phyloP scores from a whole-genome alignment of 2,888 invertebrate genomes.

The Seira ritae region DNA sequence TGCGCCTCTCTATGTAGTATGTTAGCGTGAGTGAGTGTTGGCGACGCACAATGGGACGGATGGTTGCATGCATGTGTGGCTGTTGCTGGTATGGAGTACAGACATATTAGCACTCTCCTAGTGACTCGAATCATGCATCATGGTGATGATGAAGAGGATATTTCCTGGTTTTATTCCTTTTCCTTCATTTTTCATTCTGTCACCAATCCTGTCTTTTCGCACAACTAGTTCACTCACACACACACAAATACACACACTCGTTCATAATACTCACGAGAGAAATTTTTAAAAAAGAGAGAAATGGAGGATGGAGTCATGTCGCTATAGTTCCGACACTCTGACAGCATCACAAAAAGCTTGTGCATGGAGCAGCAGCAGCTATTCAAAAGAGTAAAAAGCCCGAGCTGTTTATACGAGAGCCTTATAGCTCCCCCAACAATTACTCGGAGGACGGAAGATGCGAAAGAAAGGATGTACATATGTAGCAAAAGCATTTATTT shows the following conservation, averaged over 20 bases:
- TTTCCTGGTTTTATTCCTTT: constrained; percentile 60
- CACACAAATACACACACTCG: no score
- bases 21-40: background rate
- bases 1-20: constrained; percentile 6
- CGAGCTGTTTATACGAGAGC: no score
- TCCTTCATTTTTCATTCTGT: constrained; percentile 64
- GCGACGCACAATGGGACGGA: no score
- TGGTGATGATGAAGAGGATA: constrained; percentile 63
- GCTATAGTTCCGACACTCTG: constrained; percentile 66
- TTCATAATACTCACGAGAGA: no score
- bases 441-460: no score
- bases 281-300: constrained; percentile 22
- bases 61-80: no score
- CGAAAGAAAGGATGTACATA: no score
- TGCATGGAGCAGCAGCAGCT: constrained; percentile 30
- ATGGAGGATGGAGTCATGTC: constrained; percentile 63
- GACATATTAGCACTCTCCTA: no score
- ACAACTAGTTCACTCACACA: background rate
- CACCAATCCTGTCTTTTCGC: constrained; percentile 50
- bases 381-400: no score
- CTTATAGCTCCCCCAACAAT: no score
- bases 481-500: no score
- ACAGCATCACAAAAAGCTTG: constrained; percentile 63
- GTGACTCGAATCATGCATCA: constrained; percentile 7
- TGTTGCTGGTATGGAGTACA: no score